Base-by-base conservation (phyloP, 1,140 invertebrate species). In the Aphaenogaster ashmeadi region DNA sequence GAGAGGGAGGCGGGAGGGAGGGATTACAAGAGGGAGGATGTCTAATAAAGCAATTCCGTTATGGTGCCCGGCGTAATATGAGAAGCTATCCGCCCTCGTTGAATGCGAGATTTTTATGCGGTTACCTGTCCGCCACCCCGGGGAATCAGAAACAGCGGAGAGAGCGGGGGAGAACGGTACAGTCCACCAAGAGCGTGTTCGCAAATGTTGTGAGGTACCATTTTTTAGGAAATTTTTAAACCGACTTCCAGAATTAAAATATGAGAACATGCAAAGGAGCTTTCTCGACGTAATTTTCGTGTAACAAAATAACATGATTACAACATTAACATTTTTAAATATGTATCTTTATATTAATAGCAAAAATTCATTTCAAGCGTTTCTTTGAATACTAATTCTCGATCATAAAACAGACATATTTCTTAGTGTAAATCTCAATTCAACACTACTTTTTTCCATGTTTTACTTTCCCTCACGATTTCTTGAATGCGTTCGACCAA, bases 21-120 rank as follows among this genome's bases (percentile, higher is more conserved):
- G 71, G 60, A 74, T 84, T 74, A 84, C 80, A 84, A 74, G 64
- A 74, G 78, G 50, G 87, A 89, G 64, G 54, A 86, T 72, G 90
- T 94, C 92, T 95, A 94, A 95, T 95, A 95, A 95, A 95, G 94
- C 94, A 94, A 95, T 95, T 95, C 94, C 94, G 94, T 94, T 95
- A 93, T 94, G 92, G 91, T 92, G 78, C 91, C 67, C 85, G 92
- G 93, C 93, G 95, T 95, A 95, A 95, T 92, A 94, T 93, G 94
- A 95, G 95, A 95, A 95, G 94, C 94, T 89, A 92, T 94, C 92
- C 91, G 91, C 92, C 90, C 91, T 91, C 91, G 90, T 91, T 89
- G 79, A 91, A 91, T 91, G 87, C 86, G 78, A 85, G 67, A 91
- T 91, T 91, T 91, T 91, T 91, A 87, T 85, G 90, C 81, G 88